Conservation (phyloP, 1,140 invertebrate species). For the Cotesia typhae region DNA sequence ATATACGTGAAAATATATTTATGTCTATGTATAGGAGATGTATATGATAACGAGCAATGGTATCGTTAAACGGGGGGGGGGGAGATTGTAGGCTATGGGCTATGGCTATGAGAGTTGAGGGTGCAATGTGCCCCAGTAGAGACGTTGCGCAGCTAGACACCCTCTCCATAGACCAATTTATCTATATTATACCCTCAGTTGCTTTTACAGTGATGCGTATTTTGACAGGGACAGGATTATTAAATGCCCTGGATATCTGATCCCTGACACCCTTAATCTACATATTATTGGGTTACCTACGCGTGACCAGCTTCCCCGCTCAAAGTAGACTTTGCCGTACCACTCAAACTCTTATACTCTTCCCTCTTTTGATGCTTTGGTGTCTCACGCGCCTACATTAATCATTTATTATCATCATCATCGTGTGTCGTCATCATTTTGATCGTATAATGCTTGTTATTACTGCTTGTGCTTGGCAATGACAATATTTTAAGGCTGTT, state of each 20-base stretch:
- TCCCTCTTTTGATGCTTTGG: neutral
- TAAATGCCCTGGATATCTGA: conserved; percentile 66
- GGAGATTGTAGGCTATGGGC: neutral
- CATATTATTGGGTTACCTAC: conserved; percentile 65
- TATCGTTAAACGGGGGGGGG: neutral
- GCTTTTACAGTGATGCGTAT: conserved; percentile 61
- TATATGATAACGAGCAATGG: conserved; percentile 24
- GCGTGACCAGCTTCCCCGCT: conserved; percentile 53
- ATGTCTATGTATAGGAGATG: neutral
- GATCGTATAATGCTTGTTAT: too few relatives aligned
- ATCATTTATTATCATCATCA: conserved; percentile 16
- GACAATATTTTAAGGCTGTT: too few relatives aligned
- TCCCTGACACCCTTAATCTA: conserved; percentile 65
- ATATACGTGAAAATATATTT: conserved; percentile 22
- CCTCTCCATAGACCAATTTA: conserved; percentile 62
- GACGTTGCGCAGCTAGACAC: conserved; percentile 29
- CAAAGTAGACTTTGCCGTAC: neutral
- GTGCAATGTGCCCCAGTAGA: conserved; percentile 13
- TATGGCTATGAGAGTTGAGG: neutral
- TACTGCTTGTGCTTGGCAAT: too few relatives aligned
- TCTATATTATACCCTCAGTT: conserved; percentile 66
- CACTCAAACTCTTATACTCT: neutral
- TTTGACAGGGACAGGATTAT: conserved; percentile 68
- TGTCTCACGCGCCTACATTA: neutral
- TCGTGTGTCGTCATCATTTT: neutral